Evolutionary conservation across 37 sponge, comb jelly and placozoan species (phyloP).

Genomic region (Mnemiopsis leidyi): DNA sequence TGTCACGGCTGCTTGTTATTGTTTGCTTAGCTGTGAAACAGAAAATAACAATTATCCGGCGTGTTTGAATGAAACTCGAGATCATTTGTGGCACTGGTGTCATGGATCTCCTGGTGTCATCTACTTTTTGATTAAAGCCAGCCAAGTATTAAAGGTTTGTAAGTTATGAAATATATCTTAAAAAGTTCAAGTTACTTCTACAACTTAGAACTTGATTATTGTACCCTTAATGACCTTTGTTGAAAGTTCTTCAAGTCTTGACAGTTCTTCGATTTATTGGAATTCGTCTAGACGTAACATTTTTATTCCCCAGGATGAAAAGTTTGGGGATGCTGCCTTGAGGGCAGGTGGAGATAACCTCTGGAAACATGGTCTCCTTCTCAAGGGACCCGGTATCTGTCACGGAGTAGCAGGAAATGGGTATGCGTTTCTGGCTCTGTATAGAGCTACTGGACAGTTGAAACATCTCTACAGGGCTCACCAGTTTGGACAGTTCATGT

Average conservation of each 20-base stretch:
- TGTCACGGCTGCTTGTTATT: constrained; percentile 44
- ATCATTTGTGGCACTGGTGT: constrained; percentile 91
- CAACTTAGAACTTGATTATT: too few species aligned
- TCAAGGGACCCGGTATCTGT: constrained; percentile 90
- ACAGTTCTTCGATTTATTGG: not conserved
- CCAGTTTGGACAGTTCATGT: constrained; percentile 68
- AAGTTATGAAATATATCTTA: too few species aligned
- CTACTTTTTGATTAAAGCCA: constrained; percentile 73
- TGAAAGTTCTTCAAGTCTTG: too few species aligned
- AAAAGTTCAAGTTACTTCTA: too few species aligned
- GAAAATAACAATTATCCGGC: constrained; percentile 35
- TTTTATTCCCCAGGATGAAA: constrained; percentile 72
- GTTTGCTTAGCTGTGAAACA: constrained; percentile 54
- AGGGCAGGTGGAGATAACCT: constrained; percentile 74
- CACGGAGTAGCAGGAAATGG: constrained; percentile 94
- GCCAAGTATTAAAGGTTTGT: constrained; percentile 68
- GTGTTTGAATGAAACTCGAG: constrained; percentile 59
- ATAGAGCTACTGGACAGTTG: constrained; percentile 71
- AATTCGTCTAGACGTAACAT: too few species aligned
- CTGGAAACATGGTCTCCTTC: constrained; percentile 86
- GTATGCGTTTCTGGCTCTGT: constrained; percentile 87
- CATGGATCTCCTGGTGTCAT: constrained; percentile 96
- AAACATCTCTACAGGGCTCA: constrained; percentile 74
- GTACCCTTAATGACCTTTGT: too few species aligned
- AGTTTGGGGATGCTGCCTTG: constrained; percentile 71